Percentiles rank a stretch among this genome's conserved stretches.
Conservation (phyloP, 2,113 vertebrate species). For the Grus americana region DNA sequence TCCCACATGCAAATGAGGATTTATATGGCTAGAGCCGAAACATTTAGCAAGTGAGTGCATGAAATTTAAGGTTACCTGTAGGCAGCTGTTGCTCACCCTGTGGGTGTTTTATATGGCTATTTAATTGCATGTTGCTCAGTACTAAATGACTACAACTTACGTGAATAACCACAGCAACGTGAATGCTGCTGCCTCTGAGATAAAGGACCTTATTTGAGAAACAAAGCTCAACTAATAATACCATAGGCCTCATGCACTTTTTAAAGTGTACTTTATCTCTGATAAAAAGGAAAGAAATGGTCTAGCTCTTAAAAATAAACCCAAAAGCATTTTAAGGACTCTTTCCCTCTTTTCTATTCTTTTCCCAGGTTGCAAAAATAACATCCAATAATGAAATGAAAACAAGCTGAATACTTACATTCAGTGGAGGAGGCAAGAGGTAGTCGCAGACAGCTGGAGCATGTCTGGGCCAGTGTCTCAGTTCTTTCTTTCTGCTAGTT, state of each 20-base stretch:
- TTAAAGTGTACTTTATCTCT: neutral
- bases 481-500: slow-evolving; percentile 44
- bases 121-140: slow-evolving; percentile 9
- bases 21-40: neutral
- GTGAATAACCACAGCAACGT: neutral
- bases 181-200: neutral
- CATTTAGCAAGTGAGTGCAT: neutral
- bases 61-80: neutral
- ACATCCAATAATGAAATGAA: slow-evolving; percentile 75
- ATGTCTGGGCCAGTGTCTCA: slow-evolving; percentile 40
- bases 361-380: slow-evolving; percentile 56
- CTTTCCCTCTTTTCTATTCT: neutral
- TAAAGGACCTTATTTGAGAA: neutral
- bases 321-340: neutral
- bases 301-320: slow-evolving; percentile 28
- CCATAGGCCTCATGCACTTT: neutral
- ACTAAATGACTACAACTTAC: neutral
- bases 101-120: neutral
- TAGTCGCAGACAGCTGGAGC: slow-evolving; percentile 56
- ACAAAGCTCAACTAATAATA: neutral
- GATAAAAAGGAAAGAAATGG: slow-evolving; percentile 13
- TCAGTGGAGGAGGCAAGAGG: slow-evolving; percentile 53
- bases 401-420: slow-evolving; percentile 62
- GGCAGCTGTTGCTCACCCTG: neutral
- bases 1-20: neutral